A percentile compares a stretch with the other conserved stretches of the same genome.
These are phyloP conservation scores for Acanthosepion lycidas DNA, from an alignment of 2,888 invertebrate genomes.

Conservation along the genomic window DNA sequence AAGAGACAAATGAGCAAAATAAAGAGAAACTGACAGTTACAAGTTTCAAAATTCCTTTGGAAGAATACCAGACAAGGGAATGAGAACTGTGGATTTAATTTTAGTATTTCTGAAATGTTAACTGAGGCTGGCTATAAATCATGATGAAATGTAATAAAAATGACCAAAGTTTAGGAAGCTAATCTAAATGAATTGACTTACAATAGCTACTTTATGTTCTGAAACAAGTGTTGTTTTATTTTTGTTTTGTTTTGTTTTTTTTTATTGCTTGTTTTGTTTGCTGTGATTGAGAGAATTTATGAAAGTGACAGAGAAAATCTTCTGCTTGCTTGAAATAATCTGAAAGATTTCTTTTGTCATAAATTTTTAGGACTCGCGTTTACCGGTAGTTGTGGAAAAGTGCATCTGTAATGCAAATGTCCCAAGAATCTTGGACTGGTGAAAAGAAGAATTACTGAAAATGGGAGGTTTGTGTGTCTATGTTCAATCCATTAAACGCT, in stretches of 20 bases:
- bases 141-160: too few relatives aligned
- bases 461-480: constrained; percentile 1
- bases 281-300: background rate
- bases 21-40: too few relatives aligned
- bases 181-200: too few relatives aligned
- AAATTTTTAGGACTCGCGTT: background rate
- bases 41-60: too few relatives aligned
- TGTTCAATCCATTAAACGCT: background rate
- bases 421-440: background rate
- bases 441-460: background rate
- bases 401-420: background rate
- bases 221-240: background rate
- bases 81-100: too few relatives aligned
- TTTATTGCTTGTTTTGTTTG: background rate
- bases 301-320: too few relatives aligned
- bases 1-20: too few relatives aligned
- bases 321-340: background rate
- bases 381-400: background rate
- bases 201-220: too few relatives aligned
- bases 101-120: too few relatives aligned
- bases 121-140: too few relatives aligned
- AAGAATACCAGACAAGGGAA: too few relatives aligned
- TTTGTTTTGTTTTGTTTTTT: background rate
- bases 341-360: background rate
- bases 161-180: too few relatives aligned